Percentiles rank a stretch among this genome's conserved stretches.
Conservation (phyloP, 2,113 vertebrate species). For the Amblyornis subalaris region DNA sequence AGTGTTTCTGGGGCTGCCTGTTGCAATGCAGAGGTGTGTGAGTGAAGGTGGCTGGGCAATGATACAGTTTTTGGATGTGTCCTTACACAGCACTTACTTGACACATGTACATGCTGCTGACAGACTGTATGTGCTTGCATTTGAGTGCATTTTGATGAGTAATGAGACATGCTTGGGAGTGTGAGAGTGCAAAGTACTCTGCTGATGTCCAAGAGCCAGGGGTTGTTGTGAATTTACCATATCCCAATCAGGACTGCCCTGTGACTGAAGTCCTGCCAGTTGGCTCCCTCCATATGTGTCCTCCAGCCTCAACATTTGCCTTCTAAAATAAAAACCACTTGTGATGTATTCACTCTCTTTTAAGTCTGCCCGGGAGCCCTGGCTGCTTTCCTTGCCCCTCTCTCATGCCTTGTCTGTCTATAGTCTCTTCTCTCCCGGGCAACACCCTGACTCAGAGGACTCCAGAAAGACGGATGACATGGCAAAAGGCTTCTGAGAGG, state of each 20-base stretch:
- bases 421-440: background rate
- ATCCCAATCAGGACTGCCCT: background rate
- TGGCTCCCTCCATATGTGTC: slow-evolving; percentile 26
- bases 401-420: background rate
- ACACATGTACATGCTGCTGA: rapidly evolving
- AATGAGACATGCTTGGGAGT: background rate
- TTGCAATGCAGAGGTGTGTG: background rate
- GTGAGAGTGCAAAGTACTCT: background rate
- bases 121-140: background rate
- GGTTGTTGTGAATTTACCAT: slow-evolving; percentile 41
- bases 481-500: background rate
- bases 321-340: slow-evolving; percentile 51
- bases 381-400: background rate
- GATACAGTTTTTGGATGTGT: background rate
- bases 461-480: background rate
- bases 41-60: background rate
- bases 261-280: slow-evolving; percentile 56
- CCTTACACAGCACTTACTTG: background rate
- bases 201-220: background rate
- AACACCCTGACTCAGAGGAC: background rate
- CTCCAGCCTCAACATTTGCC: slow-evolving; percentile 34
- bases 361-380: slow-evolving; percentile 34
- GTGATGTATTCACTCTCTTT: slow-evolving; percentile 50
- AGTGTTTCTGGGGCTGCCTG: background rate
- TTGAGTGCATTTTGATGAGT: background rate